Evolutionary conservation across 2,113 vertebrate species (phyloP), one percentile per base, ranked within the genome.

Genomic region (Coracopsis vasa): DNA sequence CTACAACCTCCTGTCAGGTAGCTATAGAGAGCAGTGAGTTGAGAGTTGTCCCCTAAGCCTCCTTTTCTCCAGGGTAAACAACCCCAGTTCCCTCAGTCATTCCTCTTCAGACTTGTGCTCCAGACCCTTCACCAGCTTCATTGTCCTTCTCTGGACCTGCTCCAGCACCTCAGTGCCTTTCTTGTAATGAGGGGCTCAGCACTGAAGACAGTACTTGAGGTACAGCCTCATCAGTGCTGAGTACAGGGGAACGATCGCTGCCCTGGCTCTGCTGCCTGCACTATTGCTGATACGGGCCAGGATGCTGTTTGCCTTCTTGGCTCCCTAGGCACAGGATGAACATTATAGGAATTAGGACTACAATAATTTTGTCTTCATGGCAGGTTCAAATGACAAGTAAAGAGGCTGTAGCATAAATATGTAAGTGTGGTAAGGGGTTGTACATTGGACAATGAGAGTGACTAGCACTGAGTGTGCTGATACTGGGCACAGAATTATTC

Each of bases 91-190:
- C 10, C 16, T 75, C n/a, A 60, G 7, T 10, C 0, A 0, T 27
- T 80, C 41, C 17, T 79, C 24, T 2, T 9, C 20, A 21, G 11
- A 10, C 29, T 19, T 64, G 29, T n/a, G 8, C 23, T 64, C 29
- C 3, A 56, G 16, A 25, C 11, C 41, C 10, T 16, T 74, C 14
- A 13, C 13, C 31, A 71, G 27, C 12, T 48, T 24, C 0, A 0
- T 4, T 60, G 23, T 9, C 7, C 17, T 80, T 53, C 16, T 88
- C 4, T 35, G 25, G n/a, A 60, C 3, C 0, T 0, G 0, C 10
- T 78, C 5, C 41, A 62, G 53, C 41, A 10, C 9, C 41, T 64
- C 37, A 13, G 1, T 8, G 20, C 56, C 47, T 7, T 31, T 65
- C 23, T 60, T 39, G 50, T 25, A 27, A 4, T 39, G 44, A 47